Percentiles rank a stretch among this genome's conserved stretches.
These are phyloP conservation scores for Hedya salicella DNA, from an alignment of 2,888 invertebrate species.

Conservation along the genomic window DNA sequence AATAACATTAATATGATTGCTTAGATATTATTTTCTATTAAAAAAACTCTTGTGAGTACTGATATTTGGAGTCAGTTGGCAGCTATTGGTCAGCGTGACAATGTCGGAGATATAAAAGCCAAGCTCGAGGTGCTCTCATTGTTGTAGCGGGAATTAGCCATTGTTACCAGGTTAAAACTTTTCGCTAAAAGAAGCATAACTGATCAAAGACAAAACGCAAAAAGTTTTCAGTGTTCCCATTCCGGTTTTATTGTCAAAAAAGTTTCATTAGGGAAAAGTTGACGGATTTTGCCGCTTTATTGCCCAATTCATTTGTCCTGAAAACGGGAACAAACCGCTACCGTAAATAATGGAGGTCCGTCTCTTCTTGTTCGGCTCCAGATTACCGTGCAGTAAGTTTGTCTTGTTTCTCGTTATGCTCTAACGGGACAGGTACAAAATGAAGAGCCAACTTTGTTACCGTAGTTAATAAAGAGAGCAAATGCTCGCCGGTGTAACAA, in stretches of 20 bases:
- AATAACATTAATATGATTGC: too few relatives aligned
- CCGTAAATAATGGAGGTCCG: constrained; percentile 68
- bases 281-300: constrained; percentile 71
- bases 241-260: constrained; percentile 70
- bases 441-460: constrained; percentile 64
- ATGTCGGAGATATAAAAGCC: constrained; percentile 20
- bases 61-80: background rate
- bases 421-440: constrained; percentile 56
- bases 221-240: constrained; percentile 64
- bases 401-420: constrained; percentile 64
- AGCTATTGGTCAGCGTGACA: constrained; percentile 7
- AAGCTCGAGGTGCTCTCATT: constrained; percentile 45
- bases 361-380: constrained; percentile 61
- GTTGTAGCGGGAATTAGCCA: constrained; percentile 47
- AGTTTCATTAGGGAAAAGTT: constrained; percentile 71
- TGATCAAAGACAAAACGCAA: constrained; percentile 68
- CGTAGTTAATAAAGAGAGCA: constrained; percentile 43
- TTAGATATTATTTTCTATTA: too few relatives aligned
- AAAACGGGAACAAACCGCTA: constrained; percentile 63
- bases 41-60: background rate
- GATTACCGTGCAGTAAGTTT: constrained; percentile 75
- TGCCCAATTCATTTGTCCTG: constrained; percentile 73
- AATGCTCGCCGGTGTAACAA: constrained; percentile 5
- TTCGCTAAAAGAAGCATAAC: constrained; percentile 57
- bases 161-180: constrained; percentile 57